Conservation (phyloP, 2,888 invertebrate genomes). For the Megaustenia siamemsis region DNA sequence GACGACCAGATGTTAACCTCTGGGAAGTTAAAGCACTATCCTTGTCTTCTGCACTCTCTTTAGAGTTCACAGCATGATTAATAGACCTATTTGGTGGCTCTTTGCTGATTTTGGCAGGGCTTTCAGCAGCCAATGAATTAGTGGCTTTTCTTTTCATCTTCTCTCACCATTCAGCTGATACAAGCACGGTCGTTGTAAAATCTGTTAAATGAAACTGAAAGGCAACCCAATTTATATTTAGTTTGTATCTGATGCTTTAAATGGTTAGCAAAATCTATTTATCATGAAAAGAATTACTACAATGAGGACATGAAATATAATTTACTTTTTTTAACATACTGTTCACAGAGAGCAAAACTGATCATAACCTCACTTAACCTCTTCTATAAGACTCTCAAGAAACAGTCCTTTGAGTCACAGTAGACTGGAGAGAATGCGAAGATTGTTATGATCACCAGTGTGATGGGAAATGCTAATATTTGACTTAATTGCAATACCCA, state of each 20-base stretch:
- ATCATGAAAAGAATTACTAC: too few relatives aligned
- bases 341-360: too few relatives aligned
- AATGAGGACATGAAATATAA: too few relatives aligned
- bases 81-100: background rate
- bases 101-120: slow-evolving; percentile 41
- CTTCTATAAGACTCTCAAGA: too few relatives aligned
- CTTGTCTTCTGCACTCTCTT: background rate
- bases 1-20: slow-evolving; percentile 24
- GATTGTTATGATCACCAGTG: too few relatives aligned
- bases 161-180: slow-evolving; percentile 12
- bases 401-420: too few relatives aligned
- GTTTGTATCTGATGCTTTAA: background rate
- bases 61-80: background rate
- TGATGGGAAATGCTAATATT: too few relatives aligned
- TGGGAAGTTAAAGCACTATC: slow-evolving; percentile 12
- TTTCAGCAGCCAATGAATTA: slow-evolving; percentile 24
- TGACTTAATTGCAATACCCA: too few relatives aligned
- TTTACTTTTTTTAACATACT: too few relatives aligned
- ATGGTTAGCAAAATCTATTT: too few relatives aligned
- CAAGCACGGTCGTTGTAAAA: background rate
- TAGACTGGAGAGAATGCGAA: too few relatives aligned
- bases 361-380: too few relatives aligned
- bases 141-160: slow-evolving; percentile 49
- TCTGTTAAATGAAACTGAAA: slow-evolving; percentile 3
- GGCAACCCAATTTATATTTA: background rate